Evolutionary conservation across 2,797 vertebrate genomes (phyloP).

Genomic region (Danio choprae): DNA sequence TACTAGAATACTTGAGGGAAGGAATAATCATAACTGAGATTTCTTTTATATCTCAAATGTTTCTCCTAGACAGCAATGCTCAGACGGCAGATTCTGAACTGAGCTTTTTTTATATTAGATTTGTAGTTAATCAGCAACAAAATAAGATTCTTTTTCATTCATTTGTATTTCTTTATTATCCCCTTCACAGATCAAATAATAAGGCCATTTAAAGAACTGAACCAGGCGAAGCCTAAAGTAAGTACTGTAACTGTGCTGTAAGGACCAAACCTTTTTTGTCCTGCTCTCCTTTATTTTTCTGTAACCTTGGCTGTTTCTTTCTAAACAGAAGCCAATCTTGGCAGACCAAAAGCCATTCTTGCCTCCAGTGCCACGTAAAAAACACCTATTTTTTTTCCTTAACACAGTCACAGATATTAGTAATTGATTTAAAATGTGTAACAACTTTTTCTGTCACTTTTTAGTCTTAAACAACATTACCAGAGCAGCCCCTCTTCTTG

Average conservation of each 20-base stretch:
- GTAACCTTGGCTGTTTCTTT: conserved; percentile 42
- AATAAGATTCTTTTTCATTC: not conserved
- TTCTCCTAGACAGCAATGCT: not conserved
- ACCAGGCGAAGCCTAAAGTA: conserved; percentile 68
- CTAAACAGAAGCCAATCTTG: conserved; percentile 46
- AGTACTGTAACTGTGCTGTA: conserved; percentile 42
- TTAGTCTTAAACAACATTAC: conserved; percentile 40
- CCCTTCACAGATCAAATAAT: conserved; percentile 68
- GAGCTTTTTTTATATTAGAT: not conserved
- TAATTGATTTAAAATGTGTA: not conserved
- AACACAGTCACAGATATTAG: not conserved
- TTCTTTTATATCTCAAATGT: not conserved
- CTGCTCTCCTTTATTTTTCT: conserved; percentile 24
- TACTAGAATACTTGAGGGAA: not conserved
- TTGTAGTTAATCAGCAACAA: too few relatives aligned
- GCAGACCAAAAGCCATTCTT: conserved; percentile 15
- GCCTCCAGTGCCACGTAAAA: conserved; percentile 44
- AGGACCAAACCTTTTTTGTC: not conserved
- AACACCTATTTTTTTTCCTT: not conserved
- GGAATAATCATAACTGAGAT: not conserved
- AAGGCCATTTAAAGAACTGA: conserved; percentile 64
- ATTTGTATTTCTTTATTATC: conserved; percentile 38
- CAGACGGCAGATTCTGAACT: not conserved
- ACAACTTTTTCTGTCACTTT: not conserved
- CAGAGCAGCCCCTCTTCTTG: conserved; percentile 22